Conservation (phyloP, 2,113 vertebrate species). For the Uria lomvia region DNA sequence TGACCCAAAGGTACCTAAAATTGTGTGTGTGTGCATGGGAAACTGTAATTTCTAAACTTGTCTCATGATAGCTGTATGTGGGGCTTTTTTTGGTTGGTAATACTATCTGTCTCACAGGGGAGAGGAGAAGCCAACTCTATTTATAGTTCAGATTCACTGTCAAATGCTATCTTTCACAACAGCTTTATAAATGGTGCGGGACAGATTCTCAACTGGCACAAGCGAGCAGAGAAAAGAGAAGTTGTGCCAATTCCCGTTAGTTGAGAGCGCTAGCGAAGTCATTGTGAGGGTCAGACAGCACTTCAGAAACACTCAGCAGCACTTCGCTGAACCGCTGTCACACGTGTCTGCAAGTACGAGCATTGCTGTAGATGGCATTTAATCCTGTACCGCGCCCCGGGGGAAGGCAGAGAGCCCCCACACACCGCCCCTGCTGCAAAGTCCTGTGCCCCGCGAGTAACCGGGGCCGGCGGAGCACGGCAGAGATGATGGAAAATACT, state of each 20-base stretch:
- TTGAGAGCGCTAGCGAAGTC: fast-evolving
- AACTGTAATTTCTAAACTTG: background rate
- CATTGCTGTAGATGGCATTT: background rate
- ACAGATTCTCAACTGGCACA: constrained; percentile 14
- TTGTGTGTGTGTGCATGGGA: background rate
- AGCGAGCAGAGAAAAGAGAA: background rate
- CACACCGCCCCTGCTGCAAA: fast-evolving
- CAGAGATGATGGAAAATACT: background rate
- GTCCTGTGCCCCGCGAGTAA: background rate
- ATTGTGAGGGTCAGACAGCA: background rate
- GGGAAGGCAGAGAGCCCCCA: background rate
- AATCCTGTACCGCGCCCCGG: background rate
- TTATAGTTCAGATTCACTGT: constrained; percentile 46
- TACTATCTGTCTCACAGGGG: constrained; percentile 38
- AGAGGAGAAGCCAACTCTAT: constrained; percentile 43
- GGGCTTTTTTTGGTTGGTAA: background rate
- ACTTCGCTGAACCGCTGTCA: background rate
- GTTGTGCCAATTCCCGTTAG: background rate
- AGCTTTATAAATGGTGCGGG: constrained; percentile 35
- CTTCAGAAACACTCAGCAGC: background rate
- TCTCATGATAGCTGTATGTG: background rate
- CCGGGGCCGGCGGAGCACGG: fast-evolving
- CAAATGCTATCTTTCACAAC: constrained; percentile 29
- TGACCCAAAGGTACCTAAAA: background rate
- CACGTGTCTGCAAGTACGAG: background rate